Evolutionary conservation across 2,113 vertebrate species (phyloP).

Genomic region (Mohoua ochrocephala): DNA sequence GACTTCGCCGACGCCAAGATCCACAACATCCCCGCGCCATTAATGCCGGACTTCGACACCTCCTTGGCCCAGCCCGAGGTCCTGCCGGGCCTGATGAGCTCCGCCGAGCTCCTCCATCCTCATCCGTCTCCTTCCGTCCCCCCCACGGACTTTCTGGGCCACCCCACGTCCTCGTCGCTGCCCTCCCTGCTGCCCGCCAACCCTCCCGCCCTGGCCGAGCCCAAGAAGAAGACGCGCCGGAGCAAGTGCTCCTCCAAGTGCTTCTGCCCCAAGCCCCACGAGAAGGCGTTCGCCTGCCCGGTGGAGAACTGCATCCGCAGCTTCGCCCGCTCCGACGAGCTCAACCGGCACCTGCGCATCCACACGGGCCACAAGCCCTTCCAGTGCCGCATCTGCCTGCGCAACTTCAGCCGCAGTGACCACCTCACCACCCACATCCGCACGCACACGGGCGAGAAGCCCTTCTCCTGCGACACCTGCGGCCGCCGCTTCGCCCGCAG

Average conservation of each 20-base stretch:
- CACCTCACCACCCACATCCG: constrained; percentile 97
- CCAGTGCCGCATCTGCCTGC: constrained; percentile 96
- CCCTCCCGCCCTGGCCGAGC: constrained; percentile 70
- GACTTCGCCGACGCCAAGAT: constrained; percentile 53
- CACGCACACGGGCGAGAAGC: constrained; percentile 97
- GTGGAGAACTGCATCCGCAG: constrained; percentile 93
- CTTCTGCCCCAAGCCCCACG: constrained; percentile 86
- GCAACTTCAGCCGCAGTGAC: constrained; percentile 97
- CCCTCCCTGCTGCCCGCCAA: constrained; percentile 71
- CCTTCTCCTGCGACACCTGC: constrained; percentile 94
- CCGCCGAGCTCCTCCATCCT: background rate
- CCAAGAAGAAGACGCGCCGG: constrained; percentile 74
- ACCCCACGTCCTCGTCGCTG: constrained; percentile 67
- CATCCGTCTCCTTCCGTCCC: constrained; percentile 54
- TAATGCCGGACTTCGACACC: constrained; percentile 25
- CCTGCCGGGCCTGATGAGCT: background rate
- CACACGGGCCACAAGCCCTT: constrained; percentile 98
- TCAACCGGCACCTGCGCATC: constrained; percentile 95
- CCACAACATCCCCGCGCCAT: background rate
- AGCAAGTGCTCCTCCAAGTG: constrained; percentile 83
- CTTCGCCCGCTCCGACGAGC: constrained; percentile 94
- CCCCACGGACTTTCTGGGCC: constrained; percentile 74
- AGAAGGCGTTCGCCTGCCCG: constrained; percentile 94
- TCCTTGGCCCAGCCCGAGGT: constrained; percentile 18
- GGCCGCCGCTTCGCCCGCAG: constrained; percentile 92